Conservation (phyloP, 2,113 vertebrate genomes). For the Andinoacara biseriatus region DNA sequence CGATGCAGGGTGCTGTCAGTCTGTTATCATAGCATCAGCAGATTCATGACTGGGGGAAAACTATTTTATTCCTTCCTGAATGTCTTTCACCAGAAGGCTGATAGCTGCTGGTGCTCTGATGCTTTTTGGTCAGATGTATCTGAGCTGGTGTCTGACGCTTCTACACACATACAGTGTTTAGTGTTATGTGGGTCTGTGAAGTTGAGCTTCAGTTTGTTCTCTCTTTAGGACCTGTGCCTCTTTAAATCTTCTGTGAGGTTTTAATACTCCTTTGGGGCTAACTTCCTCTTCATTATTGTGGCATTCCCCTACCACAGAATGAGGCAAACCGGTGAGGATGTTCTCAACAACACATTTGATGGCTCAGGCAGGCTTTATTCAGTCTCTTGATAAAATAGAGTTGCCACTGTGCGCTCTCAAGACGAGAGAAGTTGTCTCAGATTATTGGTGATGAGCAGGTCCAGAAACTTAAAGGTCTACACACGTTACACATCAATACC, state of each 20-base stretch:
- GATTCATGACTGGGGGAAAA: neutral
- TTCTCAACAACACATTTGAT: neutral
- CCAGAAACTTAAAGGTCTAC: neutral
- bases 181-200: neutral
- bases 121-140: neutral
- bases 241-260: neutral
- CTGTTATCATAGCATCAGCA: neutral
- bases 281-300: neutral
- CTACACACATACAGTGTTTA: neutral
- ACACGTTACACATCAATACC: neutral
- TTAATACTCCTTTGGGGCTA: neutral
- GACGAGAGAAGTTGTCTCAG: neutral
- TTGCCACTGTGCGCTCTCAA: neutral
- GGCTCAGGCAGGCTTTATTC: neutral
- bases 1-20: neutral
- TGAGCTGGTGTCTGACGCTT: neutral
- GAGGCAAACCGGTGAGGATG: neutral
- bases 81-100: neutral
- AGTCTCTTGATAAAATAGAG: neutral
- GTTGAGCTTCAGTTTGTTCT: neutral
- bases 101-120: neutral
- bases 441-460: neutral
- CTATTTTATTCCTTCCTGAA: neutral
- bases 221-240: neutral
- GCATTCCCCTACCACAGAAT: neutral